Conservation (phyloP, 2,113 vertebrate species). For the Pelodiscus sinensis region DNA sequence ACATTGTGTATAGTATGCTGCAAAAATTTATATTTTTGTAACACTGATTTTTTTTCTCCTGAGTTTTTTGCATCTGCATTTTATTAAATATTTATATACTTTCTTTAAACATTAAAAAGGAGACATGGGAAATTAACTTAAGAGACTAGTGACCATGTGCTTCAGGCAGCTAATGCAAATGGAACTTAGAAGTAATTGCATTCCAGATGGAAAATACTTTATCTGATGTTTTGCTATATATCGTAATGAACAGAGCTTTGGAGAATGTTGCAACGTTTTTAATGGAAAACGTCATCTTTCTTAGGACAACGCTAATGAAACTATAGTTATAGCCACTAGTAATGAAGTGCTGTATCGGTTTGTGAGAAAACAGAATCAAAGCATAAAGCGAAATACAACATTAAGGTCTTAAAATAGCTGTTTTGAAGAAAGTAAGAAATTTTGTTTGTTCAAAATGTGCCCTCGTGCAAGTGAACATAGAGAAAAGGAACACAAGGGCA, state of each 20-base stretch:
- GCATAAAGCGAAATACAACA: not conserved
- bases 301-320: not conserved
- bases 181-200: not conserved
- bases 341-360: not conserved
- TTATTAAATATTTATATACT: not conserved
- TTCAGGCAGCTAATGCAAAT: not conserved
- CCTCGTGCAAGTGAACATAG: accelerated
- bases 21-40: not conserved
- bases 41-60: not conserved
- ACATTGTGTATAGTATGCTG: not conserved
- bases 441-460: not conserved
- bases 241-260: not conserved
- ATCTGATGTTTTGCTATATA: not conserved
- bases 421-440: not conserved
- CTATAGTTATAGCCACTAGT: not conserved
- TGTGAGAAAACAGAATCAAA: not conserved
- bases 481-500: not conserved
- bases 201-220: constrained; percentile 23
- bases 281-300: not conserved
- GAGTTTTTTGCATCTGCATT: not conserved
- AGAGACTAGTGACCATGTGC: not conserved
- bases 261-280: not conserved
- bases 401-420: not conserved
- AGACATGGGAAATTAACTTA: not conserved
- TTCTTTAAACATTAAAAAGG: not conserved